A percentile compares a stretch with the other conserved stretches of the same genome.
These are phyloP conservation scores for Monopis laevigella DNA, from an alignment of 2,888 invertebrate species.

Conservation along the genomic window DNA sequence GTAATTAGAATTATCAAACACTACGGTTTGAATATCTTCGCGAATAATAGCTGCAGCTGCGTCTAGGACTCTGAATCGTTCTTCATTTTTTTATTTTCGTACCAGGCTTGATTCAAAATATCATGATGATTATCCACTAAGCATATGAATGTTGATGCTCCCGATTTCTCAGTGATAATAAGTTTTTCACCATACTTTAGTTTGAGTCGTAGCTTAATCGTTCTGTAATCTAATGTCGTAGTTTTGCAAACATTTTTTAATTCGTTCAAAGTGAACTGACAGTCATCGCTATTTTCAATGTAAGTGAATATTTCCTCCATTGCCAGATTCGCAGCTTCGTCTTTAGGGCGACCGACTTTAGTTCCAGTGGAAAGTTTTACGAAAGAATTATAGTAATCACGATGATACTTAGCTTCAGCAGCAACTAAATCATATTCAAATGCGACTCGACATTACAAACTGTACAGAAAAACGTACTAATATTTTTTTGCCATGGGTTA, in stretches of 20 bases:
- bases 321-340: conserved; percentile 24
- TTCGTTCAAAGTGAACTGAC: conserved; percentile 19
- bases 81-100: conserved; percentile 23
- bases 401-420: too few relatives aligned
- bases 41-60: conserved; percentile 22
- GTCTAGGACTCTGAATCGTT: conserved; percentile 21
- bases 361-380: too few relatives aligned
- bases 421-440: too few relatives aligned
- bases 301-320: conserved; percentile 31
- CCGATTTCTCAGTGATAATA: conserved; percentile 25
- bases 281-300: conserved; percentile 21
- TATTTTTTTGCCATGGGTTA: too few relatives aligned
- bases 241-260: conserved; percentile 21
- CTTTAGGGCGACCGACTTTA: conserved; percentile 30
- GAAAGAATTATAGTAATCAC: too few relatives aligned
- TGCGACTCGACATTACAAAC: too few relatives aligned
- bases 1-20: conserved; percentile 23
- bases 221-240: conserved; percentile 24
- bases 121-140: conserved; percentile 19
- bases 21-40: conserved; percentile 19
- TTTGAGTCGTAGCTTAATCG: conserved; percentile 26
- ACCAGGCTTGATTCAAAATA: conserved; percentile 23
- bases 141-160: conserved; percentile 20
- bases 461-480: too few relatives aligned
- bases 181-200: conserved; percentile 27